phyloP scores from a whole-genome alignment of 2,888 invertebrate genomes.

The Ophion ventricosus region DNA sequence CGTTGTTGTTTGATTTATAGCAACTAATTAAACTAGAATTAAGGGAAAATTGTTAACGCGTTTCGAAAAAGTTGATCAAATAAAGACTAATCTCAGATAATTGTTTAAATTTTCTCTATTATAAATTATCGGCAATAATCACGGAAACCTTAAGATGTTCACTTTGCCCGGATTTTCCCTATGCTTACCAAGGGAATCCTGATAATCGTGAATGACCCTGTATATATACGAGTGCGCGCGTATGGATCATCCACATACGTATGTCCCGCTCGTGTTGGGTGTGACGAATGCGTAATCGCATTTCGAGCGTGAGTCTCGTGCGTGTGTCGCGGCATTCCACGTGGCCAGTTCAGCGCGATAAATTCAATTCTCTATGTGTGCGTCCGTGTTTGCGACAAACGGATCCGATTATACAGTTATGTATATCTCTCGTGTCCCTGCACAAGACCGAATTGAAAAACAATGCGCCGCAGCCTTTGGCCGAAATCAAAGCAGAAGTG shows the following conservation, averaged over 20 bases:
- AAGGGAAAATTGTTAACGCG: too few species aligned
- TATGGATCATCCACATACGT: constrained; percentile 1
- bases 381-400: neutral
- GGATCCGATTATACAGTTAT: neutral
- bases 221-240: constrained; percentile 5
- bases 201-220: neutral
- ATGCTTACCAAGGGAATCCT: neutral
- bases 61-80: too few species aligned
- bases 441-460: neutral
- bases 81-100: too few species aligned
- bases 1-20: too few species aligned
- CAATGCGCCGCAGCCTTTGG: neutral
- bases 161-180: too few species aligned
- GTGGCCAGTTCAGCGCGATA: constrained; percentile 56
- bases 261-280: constrained; percentile 23
- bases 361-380: constrained; percentile 40
- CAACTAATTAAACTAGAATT: too few species aligned
- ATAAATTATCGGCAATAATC: too few species aligned
- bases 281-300: constrained; percentile 56
- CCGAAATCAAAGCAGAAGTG: neutral
- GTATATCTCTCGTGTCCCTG: neutral
- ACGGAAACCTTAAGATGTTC: too few species aligned
- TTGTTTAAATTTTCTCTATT: too few species aligned
- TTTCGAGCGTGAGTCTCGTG: constrained; percentile 38
- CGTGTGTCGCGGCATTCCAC: constrained; percentile 52